Evolutionary conservation across 1,140 invertebrate genomes (phyloP).

Genomic region (Brachionus manjavacas): DNA sequence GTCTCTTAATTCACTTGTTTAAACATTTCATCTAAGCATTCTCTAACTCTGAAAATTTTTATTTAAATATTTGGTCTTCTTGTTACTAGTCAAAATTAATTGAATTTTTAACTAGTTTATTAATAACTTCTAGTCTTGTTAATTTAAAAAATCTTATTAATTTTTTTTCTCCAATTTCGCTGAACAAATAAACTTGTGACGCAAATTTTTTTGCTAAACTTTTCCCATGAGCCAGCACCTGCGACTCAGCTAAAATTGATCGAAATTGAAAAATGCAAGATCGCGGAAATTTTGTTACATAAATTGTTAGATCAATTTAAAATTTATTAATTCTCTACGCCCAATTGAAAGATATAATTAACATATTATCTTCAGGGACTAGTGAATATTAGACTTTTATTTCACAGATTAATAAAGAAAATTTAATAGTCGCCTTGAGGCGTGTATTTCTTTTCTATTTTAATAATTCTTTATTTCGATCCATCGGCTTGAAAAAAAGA

Average conservation of each 20-base stretch:
- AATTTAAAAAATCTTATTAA: background rate
- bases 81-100: conserved; percentile 1
- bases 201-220: background rate
- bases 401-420: background rate
- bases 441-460: background rate
- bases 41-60: background rate
- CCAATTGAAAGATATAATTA: background rate
- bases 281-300: background rate
- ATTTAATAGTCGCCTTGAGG: background rate
- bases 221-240: background rate
- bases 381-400: background rate
- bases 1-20: background rate
- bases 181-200: background rate
- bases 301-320: background rate
- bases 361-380: background rate
- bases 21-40: background rate
- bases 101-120: conserved; percentile 24
- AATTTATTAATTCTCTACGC: background rate
- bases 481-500: background rate
- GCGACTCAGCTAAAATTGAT: background rate
- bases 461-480: background rate
- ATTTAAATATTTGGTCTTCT: conserved; percentile 9
- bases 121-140: background rate
- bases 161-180: background rate
- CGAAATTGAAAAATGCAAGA: background rate